phyloP scores from a whole-genome alignment of 1,140 invertebrate species.

The Drosophila athabasca region DNA sequence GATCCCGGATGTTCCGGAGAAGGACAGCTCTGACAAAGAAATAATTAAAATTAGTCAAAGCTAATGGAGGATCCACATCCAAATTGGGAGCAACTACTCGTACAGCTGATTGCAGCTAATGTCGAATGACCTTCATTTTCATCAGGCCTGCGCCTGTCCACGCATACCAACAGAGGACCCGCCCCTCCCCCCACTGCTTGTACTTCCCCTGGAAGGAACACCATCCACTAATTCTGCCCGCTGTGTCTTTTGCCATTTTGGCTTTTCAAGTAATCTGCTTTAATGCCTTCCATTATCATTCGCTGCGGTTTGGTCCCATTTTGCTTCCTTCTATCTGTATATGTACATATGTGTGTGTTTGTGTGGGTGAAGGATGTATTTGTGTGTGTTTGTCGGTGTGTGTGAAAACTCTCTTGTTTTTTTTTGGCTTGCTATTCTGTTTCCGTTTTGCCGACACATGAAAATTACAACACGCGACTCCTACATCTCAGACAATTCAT shows the following conservation, averaged over 20 bases:
- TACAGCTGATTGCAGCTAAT: conserved; percentile 37
- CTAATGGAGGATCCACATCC: conserved; percentile 9
- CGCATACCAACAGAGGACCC: conserved; percentile 27
- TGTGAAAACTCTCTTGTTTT: conserved; percentile 22
- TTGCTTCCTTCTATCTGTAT: conserved; percentile 18
- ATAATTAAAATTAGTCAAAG: conserved; percentile 68
- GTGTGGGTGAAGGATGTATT: not conserved
- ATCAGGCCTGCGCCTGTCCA: conserved; percentile 24
- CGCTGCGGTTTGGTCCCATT: conserved; percentile 20
- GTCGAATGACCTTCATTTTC: conserved; percentile 48
- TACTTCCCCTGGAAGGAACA: conserved; percentile 12
- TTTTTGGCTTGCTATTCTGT: conserved; percentile 43
- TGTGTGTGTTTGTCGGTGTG: conserved; percentile 7
- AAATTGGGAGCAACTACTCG: conserved; percentile 3
- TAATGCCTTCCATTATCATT: conserved; percentile 62
- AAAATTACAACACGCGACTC: conserved; percentile 50
- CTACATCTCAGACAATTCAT: conserved; percentile 47
- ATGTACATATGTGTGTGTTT: no score
- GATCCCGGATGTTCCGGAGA: conserved; percentile 16
- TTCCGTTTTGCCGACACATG: conserved; percentile 53
- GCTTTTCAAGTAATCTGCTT: conserved; percentile 59
- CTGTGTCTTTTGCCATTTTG: conserved; percentile 33
- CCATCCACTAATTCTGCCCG: conserved; percentile 20
- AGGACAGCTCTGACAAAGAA: conserved; percentile 26
- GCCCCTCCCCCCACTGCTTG: not conserved